A percentile compares a stretch with the other conserved stretches of the same genome.
These are phyloP conservation scores for Empis stercorea DNA, from an alignment of 2,888 invertebrate species.

Conservation along the genomic window DNA sequence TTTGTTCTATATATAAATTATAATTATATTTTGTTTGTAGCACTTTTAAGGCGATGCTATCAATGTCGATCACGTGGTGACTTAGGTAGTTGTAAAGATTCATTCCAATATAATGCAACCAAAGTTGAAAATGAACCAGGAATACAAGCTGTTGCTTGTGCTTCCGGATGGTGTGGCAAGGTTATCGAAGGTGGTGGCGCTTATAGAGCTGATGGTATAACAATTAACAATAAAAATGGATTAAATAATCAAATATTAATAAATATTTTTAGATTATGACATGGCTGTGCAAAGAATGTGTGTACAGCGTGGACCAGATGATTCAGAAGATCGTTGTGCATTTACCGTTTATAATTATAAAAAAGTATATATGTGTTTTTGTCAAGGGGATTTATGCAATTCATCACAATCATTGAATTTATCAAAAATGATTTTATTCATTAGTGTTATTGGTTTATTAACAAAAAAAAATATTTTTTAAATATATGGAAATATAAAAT, in stretches of 20 bases:
- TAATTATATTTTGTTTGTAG: constrained; percentile 39
- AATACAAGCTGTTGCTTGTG: constrained; percentile 65
- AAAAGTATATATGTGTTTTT: constrained; percentile 83
- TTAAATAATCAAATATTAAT: background rate
- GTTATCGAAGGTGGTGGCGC: constrained; percentile 68
- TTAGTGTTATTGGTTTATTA: background rate
- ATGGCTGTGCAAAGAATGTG: constrained; percentile 79
- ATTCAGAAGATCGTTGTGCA: constrained; percentile 79
- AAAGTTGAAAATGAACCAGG: constrained; percentile 57
- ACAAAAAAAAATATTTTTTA: background rate
- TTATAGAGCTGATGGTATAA: constrained; percentile 63
- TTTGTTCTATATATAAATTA: no score
- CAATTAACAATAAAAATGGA: background rate
- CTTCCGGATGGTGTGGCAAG: constrained; percentile 89
- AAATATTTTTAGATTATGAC: constrained; percentile 53
- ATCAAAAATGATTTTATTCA: background rate
- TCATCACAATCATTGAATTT: background rate
- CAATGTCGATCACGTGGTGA: constrained; percentile 78
- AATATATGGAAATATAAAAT: background rate
- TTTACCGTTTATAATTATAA: constrained; percentile 70
- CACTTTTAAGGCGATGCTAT: constrained; percentile 61
- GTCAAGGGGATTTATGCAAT: constrained; percentile 81
- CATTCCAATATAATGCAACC: constrained; percentile 67
- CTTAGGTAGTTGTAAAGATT: constrained; percentile 78
- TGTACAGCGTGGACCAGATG: constrained; percentile 74